phyloP scores from a whole-genome alignment of 2,113 vertebrate genomes.

The Holacanthus passer region DNA sequence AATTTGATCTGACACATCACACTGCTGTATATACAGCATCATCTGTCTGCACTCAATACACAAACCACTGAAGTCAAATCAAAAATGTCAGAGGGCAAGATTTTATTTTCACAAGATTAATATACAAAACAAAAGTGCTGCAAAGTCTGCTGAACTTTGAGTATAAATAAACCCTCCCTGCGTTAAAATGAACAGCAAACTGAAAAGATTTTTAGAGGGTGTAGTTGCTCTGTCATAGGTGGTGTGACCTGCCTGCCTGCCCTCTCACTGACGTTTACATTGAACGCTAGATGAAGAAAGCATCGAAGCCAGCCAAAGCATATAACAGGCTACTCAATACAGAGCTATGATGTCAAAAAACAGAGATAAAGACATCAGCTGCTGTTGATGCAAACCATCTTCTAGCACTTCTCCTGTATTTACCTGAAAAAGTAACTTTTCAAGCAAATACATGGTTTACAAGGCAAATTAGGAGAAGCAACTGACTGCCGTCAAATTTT shows the following conservation, averaged over 20 bases:
- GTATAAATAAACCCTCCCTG: conserved; percentile 64
- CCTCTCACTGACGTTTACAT: neutral
- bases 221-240: conserved; percentile 5
- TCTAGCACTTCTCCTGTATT: neutral
- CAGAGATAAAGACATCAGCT: neutral
- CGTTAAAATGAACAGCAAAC: conserved; percentile 26
- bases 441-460: neutral
- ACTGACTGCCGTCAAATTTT: neutral
- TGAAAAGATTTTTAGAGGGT: conserved; percentile 3
- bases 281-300: neutral
- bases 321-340: neutral
- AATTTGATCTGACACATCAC: neutral
- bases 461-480: neutral
- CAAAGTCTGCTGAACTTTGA: conserved; percentile 36
- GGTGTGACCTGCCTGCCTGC: neutral
- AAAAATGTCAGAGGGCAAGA: conserved; percentile 36
- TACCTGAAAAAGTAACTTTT: neutral
- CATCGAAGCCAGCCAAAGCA: conserved; percentile 12
- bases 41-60: neutral
- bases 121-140: conserved; percentile 75
- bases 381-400: neutral
- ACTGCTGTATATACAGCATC: neutral
- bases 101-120: conserved; percentile 77
- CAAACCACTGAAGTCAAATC: neutral
- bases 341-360: neutral